A percentile compares a stretch with the other conserved stretches of the same genome.
phyloP scores from a whole-genome alignment of 2,113 vertebrate species.

The Nesogale talazaci region DNA sequence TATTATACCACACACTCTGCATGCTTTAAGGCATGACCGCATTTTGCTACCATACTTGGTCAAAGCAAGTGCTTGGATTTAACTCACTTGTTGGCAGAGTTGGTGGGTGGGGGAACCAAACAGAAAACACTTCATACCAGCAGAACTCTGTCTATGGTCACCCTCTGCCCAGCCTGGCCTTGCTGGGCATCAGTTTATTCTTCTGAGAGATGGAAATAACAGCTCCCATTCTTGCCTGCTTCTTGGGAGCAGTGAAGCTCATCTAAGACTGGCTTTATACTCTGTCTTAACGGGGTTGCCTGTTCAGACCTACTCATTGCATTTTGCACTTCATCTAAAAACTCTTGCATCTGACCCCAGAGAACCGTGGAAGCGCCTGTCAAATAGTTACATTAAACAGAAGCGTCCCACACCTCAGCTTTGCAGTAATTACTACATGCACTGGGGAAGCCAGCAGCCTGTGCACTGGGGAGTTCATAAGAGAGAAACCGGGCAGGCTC shows the following conservation, averaged over 20 bases:
- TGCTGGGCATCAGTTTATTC: not conserved
- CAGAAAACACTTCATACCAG: not conserved
- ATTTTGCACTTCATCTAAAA: not conserved
- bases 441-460: not conserved
- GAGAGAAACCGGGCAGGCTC: not conserved
- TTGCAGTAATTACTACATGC: not conserved
- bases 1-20: not conserved
- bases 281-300: not conserved
- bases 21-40: not conserved
- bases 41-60: not conserved
- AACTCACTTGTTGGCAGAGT: not conserved
- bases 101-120: not conserved
- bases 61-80: not conserved
- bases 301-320: not conserved
- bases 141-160: not conserved
- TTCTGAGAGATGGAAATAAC: not conserved
- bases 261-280: fast-evolving
- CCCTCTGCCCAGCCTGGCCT: not conserved
- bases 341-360: not conserved
- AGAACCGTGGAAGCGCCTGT: not conserved
- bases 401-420: not conserved
- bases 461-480: not conserved
- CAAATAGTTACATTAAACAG: not conserved
- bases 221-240: not conserved
- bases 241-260: not conserved